Conservation (phyloP, 2,888 invertebrate species). For the Gastrophysa polygoni region DNA sequence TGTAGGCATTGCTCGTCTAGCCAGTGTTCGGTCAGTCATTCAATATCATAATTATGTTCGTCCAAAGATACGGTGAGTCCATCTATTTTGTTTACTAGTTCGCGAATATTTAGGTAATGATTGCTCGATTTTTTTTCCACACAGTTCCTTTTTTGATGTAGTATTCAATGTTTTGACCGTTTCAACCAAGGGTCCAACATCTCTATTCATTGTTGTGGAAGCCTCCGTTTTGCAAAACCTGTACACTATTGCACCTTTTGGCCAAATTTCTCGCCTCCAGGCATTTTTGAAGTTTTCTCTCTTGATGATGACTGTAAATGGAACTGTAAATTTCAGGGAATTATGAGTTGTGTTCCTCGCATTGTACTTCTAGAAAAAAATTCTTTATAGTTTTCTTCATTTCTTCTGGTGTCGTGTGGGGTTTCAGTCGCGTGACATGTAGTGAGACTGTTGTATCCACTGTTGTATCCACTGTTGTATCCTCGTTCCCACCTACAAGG, state of each 20-base stretch:
- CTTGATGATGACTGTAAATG: conserved; percentile 6
- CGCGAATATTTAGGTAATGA: conserved; percentile 3
- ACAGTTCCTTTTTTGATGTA: too few species aligned
- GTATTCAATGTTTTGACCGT: too few species aligned
- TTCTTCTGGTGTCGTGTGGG: conserved; percentile 8
- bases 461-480: conserved; percentile 13
- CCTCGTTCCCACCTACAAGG: conserved; percentile 8
- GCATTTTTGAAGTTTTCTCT: conserved; percentile 9
- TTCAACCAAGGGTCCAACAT: conserved; percentile 10
- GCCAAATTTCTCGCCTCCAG: conserved; percentile 3
- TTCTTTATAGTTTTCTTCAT: conserved; percentile 8
- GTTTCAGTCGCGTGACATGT: conserved; percentile 11
- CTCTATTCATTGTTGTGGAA: neutral
- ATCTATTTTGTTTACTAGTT: conserved; percentile 2
- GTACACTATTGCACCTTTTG: conserved; percentile 11
- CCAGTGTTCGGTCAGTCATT: conserved; percentile 5
- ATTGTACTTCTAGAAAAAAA: conserved; percentile 7
- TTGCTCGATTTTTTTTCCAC: too few species aligned
- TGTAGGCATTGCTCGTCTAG: conserved; percentile 6
- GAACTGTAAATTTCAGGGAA: conserved; percentile 7
- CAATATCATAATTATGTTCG: conserved; percentile 3
- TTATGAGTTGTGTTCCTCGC: conserved; percentile 3
- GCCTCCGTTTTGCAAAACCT: conserved; percentile 7
- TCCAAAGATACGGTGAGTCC: conserved; percentile 1
- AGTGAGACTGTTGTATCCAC: conserved; percentile 10